A percentile compares a stretch with the other conserved stretches of the same genome.
Conservation (phyloP, 2,113 vertebrate species). For the Spheniscus mendiculus region DNA sequence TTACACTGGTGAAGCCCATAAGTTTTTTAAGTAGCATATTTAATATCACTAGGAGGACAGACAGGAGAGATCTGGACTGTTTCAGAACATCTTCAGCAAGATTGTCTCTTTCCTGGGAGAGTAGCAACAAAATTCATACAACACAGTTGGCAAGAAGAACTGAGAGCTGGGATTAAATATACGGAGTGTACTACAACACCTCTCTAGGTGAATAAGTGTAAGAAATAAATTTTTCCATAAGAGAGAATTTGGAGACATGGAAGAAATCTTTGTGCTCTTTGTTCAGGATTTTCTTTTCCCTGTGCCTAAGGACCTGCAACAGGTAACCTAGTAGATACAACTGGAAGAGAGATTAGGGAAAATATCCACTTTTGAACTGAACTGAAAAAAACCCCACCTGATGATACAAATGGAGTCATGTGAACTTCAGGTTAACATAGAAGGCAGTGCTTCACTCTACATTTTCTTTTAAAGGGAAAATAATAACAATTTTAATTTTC, state of each 20-base stretch:
- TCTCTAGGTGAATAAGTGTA: not conserved
- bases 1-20: not conserved
- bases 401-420: not conserved
- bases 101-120: not conserved
- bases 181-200: rapidly evolving
- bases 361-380: not conserved
- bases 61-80: not conserved
- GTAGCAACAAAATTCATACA: not conserved
- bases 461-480: not conserved
- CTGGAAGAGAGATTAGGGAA: not conserved
- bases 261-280: not conserved
- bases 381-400: not conserved
- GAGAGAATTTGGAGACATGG: not conserved
- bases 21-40: not conserved
- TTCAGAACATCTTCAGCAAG: not conserved
- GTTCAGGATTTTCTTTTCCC: not conserved
- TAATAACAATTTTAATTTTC: not conserved
- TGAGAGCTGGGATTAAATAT: not conserved
- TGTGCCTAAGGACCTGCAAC: not conserved
- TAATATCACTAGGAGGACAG: not conserved
- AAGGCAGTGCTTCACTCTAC: not conserved
- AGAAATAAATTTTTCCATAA: not conserved
- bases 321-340: not conserved
- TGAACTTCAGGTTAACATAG: not conserved
- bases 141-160: not conserved